Conservation (phyloP, 2,888 invertebrate species). For the Cryptosula pallasiana region DNA sequence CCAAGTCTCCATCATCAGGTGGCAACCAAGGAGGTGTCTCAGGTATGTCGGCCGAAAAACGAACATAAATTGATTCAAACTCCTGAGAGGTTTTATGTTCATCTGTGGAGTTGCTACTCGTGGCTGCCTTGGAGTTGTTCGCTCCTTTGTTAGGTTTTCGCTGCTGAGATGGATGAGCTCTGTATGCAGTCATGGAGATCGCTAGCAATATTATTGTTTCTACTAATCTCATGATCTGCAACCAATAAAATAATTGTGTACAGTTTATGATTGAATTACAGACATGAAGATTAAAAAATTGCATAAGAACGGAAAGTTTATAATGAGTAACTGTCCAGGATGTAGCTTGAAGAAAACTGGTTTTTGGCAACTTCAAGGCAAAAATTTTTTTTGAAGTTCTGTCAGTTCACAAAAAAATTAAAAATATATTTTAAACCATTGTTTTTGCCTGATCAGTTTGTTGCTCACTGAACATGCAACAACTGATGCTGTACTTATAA, state of each 20-base stretch:
- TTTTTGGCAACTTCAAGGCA: too few relatives aligned
- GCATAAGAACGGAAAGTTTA: too few relatives aligned
- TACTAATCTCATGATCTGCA: background rate
- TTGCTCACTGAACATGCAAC: too few relatives aligned
- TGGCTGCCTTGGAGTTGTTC: background rate
- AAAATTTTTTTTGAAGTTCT: too few relatives aligned
- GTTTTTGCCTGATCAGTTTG: too few relatives aligned
- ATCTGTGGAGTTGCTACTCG: background rate
- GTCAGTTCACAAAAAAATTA: too few relatives aligned
- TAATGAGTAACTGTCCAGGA: too few relatives aligned
- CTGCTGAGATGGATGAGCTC: background rate
- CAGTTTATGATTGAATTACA: too few relatives aligned
- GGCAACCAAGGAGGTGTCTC: background rate
- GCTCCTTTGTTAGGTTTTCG: background rate
- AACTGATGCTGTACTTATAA: too few relatives aligned
- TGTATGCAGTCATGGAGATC: background rate
- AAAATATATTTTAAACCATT: too few relatives aligned
- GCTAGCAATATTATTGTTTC: background rate
- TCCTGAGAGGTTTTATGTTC: background rate
- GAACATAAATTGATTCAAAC: conserved; percentile 11
- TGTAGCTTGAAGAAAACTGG: too few relatives aligned
- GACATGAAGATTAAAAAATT: too few relatives aligned
- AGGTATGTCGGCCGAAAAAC: background rate
- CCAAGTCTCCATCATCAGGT: background rate
- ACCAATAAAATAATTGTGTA: background rate